These are phyloP conservation scores for Nesospiza acunhae DNA, from an alignment of 2,113 vertebrate genomes.

Conservation along the genomic window DNA sequence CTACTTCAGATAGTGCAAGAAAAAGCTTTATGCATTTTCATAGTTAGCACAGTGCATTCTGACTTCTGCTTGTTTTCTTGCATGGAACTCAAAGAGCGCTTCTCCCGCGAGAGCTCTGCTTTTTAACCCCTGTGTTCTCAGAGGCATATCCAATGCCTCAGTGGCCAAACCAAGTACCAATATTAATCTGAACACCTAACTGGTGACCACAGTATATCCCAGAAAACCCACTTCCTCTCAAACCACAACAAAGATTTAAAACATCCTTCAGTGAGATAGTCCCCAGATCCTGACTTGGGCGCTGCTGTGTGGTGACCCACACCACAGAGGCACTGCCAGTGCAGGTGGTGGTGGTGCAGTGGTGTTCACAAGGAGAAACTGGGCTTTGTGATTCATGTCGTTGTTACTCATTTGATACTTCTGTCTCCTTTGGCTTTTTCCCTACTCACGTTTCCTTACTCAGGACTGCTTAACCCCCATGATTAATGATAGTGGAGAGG, in stretches of 20 bases:
- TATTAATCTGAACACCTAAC: too few species aligned
- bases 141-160: too few species aligned
- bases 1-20: not conserved
- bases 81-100: not conserved
- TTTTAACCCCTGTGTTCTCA: too few species aligned
- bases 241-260: not conserved
- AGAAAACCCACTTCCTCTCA: too few species aligned
- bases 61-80: not conserved
- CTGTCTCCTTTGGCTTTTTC: not conserved
- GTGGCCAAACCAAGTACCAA: too few species aligned
- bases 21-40: not conserved
- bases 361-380: not conserved
- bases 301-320: not conserved
- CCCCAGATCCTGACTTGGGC: not conserved
- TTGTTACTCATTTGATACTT: not conserved
- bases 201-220: too few species aligned
- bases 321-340: not conserved
- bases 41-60: not conserved
- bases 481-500: not conserved
- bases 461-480: fast-evolving
- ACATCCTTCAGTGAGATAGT: not conserved
- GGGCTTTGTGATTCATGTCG: not conserved
- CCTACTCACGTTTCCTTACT: not conserved
- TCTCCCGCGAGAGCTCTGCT: too few species aligned
- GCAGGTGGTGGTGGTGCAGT: not conserved